phyloP scores from a whole-genome alignment of 2,797 vertebrate genomes.

The Argentina silus region DNA sequence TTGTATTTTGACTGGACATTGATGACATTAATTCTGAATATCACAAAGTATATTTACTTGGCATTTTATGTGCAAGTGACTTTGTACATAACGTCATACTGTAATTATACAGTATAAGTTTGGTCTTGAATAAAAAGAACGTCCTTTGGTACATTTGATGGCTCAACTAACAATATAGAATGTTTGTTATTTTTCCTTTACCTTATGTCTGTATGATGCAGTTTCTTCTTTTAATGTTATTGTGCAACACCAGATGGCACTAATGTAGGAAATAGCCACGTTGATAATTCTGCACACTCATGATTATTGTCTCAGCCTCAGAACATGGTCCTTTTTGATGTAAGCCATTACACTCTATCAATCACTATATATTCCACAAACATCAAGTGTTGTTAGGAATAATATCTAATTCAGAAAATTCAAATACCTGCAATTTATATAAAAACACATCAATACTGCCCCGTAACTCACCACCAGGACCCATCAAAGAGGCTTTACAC shows the following conservation, averaged over 20 bases:
- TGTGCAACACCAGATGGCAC: slow-evolving; percentile 54
- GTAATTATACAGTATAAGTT: background rate
- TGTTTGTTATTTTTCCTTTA: background rate
- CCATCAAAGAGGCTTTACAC: background rate
- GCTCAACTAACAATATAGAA: too few species aligned
- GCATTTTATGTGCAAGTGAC: background rate
- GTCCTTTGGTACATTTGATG: background rate
- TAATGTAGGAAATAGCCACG: slow-evolving; percentile 6
- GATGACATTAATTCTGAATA: background rate
- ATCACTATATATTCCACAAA: background rate
- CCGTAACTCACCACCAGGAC: background rate
- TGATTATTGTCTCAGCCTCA: background rate
- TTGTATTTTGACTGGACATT: background rate
- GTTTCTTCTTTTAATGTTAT: background rate
- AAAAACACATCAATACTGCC: slow-evolving; percentile 4
- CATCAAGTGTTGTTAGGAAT: background rate
- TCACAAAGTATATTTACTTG: background rate
- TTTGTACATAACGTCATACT: background rate
- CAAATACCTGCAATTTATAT: background rate
- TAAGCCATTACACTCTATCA: background rate
- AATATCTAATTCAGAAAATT: background rate
- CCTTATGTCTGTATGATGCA: background rate
- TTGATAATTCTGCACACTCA: background rate
- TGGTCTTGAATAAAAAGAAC: background rate
- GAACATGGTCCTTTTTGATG: background rate